Base-by-base conservation (phyloP, 2,113 vertebrate species). In the Pica pica region DNA sequence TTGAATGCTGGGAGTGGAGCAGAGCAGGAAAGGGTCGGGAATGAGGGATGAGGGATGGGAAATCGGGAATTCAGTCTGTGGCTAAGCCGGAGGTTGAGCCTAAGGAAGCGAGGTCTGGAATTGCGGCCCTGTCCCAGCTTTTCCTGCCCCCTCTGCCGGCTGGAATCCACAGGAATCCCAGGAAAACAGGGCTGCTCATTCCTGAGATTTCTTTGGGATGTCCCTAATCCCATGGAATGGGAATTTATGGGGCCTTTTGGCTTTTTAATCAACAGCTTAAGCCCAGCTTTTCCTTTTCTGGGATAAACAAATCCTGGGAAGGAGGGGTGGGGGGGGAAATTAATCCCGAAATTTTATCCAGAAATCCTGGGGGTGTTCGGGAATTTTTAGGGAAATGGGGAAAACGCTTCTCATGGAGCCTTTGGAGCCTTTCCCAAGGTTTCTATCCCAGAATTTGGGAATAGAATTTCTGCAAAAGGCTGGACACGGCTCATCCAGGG, bases 131-230 rank as follows among this genome's bases (percentile, higher is more conserved):
- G 1, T 7, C 3, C 8, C 26, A n/a, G 77, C 92, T 50, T 47
- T 64, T 31, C 69, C 69, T 84, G 89, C 94, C 90, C 96, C 94
- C 95, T 93, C 96, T 97, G 93, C 94, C 70, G 94, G 94, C 8
- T 50, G 22, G 28, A 78, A 4, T 6, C 1, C 28, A 37, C 41
- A 27, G 53, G 57, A 80, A 28, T 15, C 30, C 44, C 6, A 20
- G 42, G 74, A 28, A 26, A 35, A 41, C 53, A 7, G 1, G 16
- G 9, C 30, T 55, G 16, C 26, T 49, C 17, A 1, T 39, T 47
- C 5, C 55, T 41, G 1, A 3, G 8, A 11, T 64, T 68, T 49
- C 20, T 71, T 46, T 71, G 37, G 16, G 37, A 24, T 17, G 42
- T 4, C 50, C 33, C 1, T 28, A 77, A 63, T 77, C 81, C 77